These are phyloP conservation scores for Gambusia yucatana DNA, from an alignment of 2,797 vertebrate species.

Conservation along the genomic window DNA sequence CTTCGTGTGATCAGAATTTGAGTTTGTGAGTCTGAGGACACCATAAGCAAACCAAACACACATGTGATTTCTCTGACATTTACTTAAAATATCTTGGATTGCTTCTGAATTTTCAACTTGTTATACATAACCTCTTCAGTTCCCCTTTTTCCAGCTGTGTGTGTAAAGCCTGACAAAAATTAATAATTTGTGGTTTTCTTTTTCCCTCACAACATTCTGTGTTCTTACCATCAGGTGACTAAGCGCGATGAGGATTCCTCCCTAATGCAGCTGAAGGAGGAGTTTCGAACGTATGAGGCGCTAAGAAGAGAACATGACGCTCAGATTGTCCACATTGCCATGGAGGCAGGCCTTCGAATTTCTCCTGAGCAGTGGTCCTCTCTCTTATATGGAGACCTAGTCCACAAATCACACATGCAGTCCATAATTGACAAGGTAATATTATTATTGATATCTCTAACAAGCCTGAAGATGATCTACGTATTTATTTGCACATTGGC, in stretches of 20 bases:
- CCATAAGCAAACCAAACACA: background rate
- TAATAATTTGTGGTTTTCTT: background rate
- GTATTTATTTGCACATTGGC: background rate
- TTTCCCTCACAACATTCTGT: background rate
- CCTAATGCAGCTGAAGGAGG: conserved; percentile 96
- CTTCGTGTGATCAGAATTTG: conserved; percentile 77
- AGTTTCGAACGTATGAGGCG: conserved; percentile 95
- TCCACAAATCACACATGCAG: conserved; percentile 98
- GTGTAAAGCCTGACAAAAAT: background rate
- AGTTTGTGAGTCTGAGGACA: conserved; percentile 74
- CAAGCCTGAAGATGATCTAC: background rate
- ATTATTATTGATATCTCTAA: background rate
- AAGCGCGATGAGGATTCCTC: conserved; percentile 98
- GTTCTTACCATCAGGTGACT: conserved; percentile 84
- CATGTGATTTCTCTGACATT: background rate
- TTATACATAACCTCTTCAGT: background rate
- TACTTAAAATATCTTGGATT: background rate
- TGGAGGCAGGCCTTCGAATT: conserved; percentile 96
- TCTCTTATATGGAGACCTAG: conserved; percentile 93
- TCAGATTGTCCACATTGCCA: conserved; percentile 96
- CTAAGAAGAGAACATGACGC: conserved; percentile 95
- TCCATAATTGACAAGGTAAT: conserved; percentile 91
- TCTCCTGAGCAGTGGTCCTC: conserved; percentile 98
- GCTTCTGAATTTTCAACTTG: background rate
- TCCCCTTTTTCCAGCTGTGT: background rate